Percentiles rank a stretch among this genome's conserved stretches.
Conservation (phyloP, 2,888 invertebrate species). For the Calliopum simillimum region DNA sequence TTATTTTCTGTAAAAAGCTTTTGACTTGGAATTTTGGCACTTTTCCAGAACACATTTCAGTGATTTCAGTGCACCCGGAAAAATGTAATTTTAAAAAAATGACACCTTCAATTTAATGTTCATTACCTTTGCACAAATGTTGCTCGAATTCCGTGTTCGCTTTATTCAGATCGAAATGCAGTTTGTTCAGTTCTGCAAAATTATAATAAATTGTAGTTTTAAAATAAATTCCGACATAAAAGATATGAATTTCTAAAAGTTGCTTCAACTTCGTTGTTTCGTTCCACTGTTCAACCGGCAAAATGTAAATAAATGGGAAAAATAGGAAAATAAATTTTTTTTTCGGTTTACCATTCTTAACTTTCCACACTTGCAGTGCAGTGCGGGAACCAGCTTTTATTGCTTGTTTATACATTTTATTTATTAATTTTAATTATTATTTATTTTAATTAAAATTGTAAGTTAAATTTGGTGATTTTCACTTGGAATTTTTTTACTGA, state of each 20-base stretch:
- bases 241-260: slow-evolving; percentile 21
- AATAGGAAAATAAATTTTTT: no score
- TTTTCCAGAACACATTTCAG: slow-evolving; percentile 13
- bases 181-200: slow-evolving; percentile 58
- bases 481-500: no score
- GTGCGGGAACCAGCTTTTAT: slow-evolving; percentile 57
- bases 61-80: slow-evolving; percentile 26
- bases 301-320: not conserved
- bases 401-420: slow-evolving; percentile 58
- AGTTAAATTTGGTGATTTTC: not conserved
- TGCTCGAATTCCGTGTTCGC: slow-evolving; percentile 60
- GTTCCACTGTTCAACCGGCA: slow-evolving; percentile 26
- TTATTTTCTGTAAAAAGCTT: not conserved
- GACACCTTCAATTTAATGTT: not conserved
- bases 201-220: slow-evolving; percentile 27
- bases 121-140: slow-evolving; percentile 62
- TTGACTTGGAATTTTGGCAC: slow-evolving; percentile 4
- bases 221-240: slow-evolving; percentile 13
- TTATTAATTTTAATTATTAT: slow-evolving; percentile 23
- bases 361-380: slow-evolving; percentile 60
- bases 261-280: slow-evolving; percentile 31
- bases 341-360: slow-evolving; percentile 56
- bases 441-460: not conserved
- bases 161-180: slow-evolving; percentile 57
- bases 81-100: not conserved